phyloP scores from a whole-genome alignment of 2,113 vertebrate species.

The Alaudala cheleensis region DNA sequence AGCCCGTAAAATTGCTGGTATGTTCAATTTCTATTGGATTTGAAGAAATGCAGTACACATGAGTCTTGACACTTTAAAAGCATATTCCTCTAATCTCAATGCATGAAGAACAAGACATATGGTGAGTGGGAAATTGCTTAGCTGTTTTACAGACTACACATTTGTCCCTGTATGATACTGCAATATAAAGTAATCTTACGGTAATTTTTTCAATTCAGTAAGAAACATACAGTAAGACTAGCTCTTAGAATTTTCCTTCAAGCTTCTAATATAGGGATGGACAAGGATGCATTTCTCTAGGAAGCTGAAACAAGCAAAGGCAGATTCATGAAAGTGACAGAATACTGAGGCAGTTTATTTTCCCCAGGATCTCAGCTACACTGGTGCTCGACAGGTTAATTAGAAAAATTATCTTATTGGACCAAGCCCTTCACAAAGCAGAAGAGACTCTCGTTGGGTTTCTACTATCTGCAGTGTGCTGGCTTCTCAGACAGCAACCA shows the following conservation, averaged over 20 bases:
- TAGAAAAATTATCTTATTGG: conserved; percentile 93
- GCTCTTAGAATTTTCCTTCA: background rate
- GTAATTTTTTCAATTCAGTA: background rate
- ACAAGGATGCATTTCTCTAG: conserved; percentile 15
- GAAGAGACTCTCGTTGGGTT: conserved; percentile 77
- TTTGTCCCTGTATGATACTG: background rate
- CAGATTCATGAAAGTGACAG: conserved; percentile 32
- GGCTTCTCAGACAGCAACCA: conserved; percentile 76
- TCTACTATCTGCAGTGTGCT: conserved; percentile 80
- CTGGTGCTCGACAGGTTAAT: conserved; percentile 88
- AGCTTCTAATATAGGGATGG: conserved; percentile 21
- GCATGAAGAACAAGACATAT: background rate
- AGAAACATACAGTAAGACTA: background rate
- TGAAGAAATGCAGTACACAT: conserved; percentile 61
- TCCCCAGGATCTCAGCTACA: conserved; percentile 64
- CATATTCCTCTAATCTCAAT: background rate
- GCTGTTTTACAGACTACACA: background rate
- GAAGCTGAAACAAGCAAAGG: conserved; percentile 7
- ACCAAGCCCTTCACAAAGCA: conserved; percentile 76
- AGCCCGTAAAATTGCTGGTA: conserved; percentile 89
- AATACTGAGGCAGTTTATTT: conserved; percentile 72
- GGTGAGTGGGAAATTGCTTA: background rate
- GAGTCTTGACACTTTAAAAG: conserved; percentile 20
- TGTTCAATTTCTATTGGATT: conserved; percentile 86
- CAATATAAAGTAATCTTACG: background rate